Percentiles rank a stretch among this genome's conserved stretches.
These are phyloP conservation scores for Dendrocincla fuliginosa DNA, from an alignment of 2,797 vertebrate species.

Conservation along the genomic window DNA sequence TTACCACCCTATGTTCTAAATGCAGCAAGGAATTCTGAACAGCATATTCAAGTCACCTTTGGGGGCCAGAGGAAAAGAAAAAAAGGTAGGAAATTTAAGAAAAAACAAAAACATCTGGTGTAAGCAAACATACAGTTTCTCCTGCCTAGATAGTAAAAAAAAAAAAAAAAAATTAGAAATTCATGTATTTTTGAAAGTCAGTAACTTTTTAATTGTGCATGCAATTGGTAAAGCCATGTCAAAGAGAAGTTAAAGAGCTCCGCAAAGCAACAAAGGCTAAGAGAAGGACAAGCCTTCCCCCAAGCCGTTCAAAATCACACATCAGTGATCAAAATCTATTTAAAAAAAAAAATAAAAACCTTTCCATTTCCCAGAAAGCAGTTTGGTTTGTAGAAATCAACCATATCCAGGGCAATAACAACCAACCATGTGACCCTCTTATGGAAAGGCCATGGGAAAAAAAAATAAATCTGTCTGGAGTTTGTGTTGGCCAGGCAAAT, in stretches of 20 bases:
- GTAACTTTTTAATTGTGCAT: not conserved
- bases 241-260: not conserved
- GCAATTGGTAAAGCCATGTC: not conserved
- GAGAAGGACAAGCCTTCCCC: not conserved
- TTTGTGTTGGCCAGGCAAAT: slow-evolving; percentile 57
- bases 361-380: slow-evolving; percentile 43
- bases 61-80: not conserved
- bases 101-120: not conserved
- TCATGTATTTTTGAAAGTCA: not conserved
- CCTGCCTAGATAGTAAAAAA: not conserved
- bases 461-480: not conserved
- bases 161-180: not conserved
- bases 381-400: slow-evolving; percentile 2
- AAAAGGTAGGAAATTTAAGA: not conserved
- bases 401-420: slow-evolving; percentile 17
- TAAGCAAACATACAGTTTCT: not conserved
- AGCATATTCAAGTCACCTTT: not conserved
- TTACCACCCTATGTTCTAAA: not conserved
- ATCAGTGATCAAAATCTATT: not conserved
- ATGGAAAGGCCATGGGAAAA: not conserved
- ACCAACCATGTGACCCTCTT: not conserved
- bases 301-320: not conserved
- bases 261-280: not conserved
- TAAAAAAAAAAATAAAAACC: slow-evolving; percentile 13
- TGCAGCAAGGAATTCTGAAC: not conserved